Evolutionary conservation across 2,797 vertebrate species (phyloP), one percentile per base, ranked within the genome.

Genomic region (Carcharodon carcharias): DNA sequence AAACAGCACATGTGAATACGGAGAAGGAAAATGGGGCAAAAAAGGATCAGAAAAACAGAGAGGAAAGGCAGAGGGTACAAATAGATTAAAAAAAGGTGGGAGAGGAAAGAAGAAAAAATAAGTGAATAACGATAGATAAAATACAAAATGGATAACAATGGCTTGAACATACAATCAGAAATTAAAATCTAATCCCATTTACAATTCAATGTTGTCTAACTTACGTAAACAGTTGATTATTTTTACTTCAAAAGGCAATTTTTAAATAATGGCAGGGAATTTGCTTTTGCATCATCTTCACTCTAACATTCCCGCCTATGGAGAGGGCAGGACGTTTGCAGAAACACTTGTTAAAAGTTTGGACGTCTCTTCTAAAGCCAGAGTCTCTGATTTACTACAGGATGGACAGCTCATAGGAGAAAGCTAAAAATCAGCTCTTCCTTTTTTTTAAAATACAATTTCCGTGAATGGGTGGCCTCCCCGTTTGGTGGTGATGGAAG

Each of bases 121-220:
- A 56, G 28, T 69, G 9, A 69, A 40, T 50, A 73, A 35, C 3
- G 40, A 71, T 16, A 56, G 69, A 35, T 56, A 77, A 73, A 63
- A 77, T 58, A 77, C 14, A 95, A 56, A 28, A 89, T 58, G 4
- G 56, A 58, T 58, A 91, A 61, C 50, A 92, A 50, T 3, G 50
- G 18, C 16, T 40, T 23, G 16, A 23, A 92, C 54, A 40, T 3
- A 23, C n/a, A 8, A 63, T 26, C 35, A 93, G 7, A 23, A 9
- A 40, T 45, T 67, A 93, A 93, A 93, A 93, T 93, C 31, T 2
- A 93, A 93, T 26, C 63, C 63, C 63, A 67, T 93, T 93, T 93
- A 45, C 18, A 65, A 67, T 14, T n/a, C 21, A 65, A 26, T 14
- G 18, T 92, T 18, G 16, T 63, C 16, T 93, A 16, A 16, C 12